Evolutionary conservation across 2,888 invertebrate species (phyloP).

Genomic region (Macaria notata): DNA sequence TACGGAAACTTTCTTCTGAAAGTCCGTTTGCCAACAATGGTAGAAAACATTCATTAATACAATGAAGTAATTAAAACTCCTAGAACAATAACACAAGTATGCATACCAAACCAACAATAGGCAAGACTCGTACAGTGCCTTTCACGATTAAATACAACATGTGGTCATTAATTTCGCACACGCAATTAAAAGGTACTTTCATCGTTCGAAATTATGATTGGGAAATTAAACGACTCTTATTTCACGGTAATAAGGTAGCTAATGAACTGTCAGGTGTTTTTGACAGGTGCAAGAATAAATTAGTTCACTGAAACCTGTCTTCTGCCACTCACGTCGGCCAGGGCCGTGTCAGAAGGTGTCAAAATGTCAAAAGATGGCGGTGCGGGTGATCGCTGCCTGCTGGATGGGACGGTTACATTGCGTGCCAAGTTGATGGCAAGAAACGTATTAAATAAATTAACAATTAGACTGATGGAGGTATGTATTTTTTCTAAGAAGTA

Average conservation of each 20-base stretch:
- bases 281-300: conserved; percentile 32
- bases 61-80: conserved; percentile 33
- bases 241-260: conserved; percentile 21
- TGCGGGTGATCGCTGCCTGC: conserved; percentile 31
- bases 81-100: conserved; percentile 33
- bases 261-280: conserved; percentile 20
- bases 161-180: conserved; percentile 41
- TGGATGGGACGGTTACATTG: conserved; percentile 25
- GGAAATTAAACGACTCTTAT: conserved; percentile 22
- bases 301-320: conserved; percentile 39
- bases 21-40: conserved; percentile 25
- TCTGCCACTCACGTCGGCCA: conserved; percentile 40
- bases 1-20: conserved; percentile 23
- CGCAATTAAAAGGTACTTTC: conserved; percentile 34
- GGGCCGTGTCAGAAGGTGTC: conserved; percentile 40
- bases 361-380: conserved; percentile 38
- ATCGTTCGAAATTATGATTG: conserved; percentile 7
- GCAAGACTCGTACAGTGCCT: conserved; percentile 33
- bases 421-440: conserved; percentile 20
- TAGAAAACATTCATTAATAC: conserved; percentile 25
- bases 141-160: conserved; percentile 36
- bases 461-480: neutral
- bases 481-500: too few relatives aligned
- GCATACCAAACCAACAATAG: conserved; percentile 31
- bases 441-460: conserved; percentile 5